phyloP scores from a whole-genome alignment of 2,113 vertebrate genomes.

The Gorsachius goisagi region DNA sequence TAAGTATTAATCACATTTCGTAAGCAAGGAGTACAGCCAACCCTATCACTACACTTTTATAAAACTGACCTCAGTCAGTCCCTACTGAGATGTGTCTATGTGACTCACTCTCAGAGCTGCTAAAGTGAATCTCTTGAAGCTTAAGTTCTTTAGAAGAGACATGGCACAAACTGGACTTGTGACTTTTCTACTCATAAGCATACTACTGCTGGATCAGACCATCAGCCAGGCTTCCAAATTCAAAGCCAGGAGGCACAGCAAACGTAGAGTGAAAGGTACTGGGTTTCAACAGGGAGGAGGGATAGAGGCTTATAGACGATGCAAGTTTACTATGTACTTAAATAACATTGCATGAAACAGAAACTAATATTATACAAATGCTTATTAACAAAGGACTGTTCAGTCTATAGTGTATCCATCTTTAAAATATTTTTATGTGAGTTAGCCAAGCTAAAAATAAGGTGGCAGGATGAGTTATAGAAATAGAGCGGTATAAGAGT shows the following conservation, averaged over 20 bases:
- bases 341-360: not conserved
- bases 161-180: slow-evolving; percentile 72
- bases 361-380: not conserved
- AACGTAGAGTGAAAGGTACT: slow-evolving; percentile 81
- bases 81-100: slow-evolving; percentile 2
- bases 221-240: slow-evolving; percentile 57
- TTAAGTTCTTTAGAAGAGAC: not conserved
- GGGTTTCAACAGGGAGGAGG: not conserved
- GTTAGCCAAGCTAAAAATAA: not conserved
- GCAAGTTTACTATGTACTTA: not conserved
- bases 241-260: slow-evolving; percentile 78
- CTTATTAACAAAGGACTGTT: not conserved
- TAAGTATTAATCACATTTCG: slow-evolving; percentile 26
- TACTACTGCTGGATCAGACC: slow-evolving; percentile 74
- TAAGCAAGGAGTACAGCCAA: slow-evolving; percentile 66
- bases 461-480: not conserved
- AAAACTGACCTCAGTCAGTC: slow-evolving; percentile 50
- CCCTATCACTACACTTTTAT: slow-evolving; percentile 34
- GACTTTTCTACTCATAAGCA: slow-evolving; percentile 72
- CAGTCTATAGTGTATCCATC: not conserved
- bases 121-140: not conserved
- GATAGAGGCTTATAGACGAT: not conserved
- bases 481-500: not conserved
- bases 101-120: not conserved
- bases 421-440: not conserved